Conservation (phyloP, 1,140 invertebrate genomes). For the Drosophila quadrilineata region DNA sequence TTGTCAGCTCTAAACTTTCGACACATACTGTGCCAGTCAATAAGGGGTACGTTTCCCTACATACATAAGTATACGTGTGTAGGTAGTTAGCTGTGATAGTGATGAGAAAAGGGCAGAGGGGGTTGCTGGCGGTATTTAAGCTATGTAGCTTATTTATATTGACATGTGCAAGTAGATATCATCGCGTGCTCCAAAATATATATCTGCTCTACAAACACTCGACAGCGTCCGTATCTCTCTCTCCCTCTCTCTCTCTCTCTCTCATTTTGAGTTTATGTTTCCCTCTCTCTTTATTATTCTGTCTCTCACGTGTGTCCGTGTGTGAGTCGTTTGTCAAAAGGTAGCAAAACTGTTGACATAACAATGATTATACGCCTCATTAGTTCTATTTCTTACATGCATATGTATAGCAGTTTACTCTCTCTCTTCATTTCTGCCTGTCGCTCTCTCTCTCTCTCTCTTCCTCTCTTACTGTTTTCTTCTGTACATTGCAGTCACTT, state of each 20-base stretch:
- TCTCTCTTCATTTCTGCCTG: slow-evolving; percentile 2
- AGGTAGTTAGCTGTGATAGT: slow-evolving; percentile 9
- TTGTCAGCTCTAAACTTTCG: slow-evolving; percentile 49
- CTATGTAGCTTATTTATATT: slow-evolving; percentile 66
- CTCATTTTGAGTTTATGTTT: no score
- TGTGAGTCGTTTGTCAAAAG: slow-evolving; percentile 69
- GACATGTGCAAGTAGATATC: slow-evolving; percentile 70
- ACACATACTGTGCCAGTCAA: slow-evolving; percentile 26
- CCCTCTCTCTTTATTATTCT: background rate
- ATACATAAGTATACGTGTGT: no score
- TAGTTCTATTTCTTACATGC: slow-evolving; percentile 62
- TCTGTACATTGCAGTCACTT: no score
- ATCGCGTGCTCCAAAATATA: slow-evolving; percentile 37
- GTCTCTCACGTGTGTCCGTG: slow-evolving; percentile 18
- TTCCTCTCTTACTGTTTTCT: no score
- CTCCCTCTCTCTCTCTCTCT: no score
- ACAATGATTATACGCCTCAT: slow-evolving; percentile 80
- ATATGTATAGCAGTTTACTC: slow-evolving; percentile 8
- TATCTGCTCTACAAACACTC: slow-evolving; percentile 21
- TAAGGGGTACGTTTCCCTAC: background rate
- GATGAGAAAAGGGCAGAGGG: no score
- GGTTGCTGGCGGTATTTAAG: no score
- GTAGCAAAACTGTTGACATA: slow-evolving; percentile 78
- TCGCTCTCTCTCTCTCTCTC: slow-evolving; percentile 4
- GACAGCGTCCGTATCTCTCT: slow-evolving; percentile 8